These are phyloP conservation scores for Sepiola atlantica DNA, from an alignment of 2,888 invertebrate species.

Conservation along the genomic window DNA sequence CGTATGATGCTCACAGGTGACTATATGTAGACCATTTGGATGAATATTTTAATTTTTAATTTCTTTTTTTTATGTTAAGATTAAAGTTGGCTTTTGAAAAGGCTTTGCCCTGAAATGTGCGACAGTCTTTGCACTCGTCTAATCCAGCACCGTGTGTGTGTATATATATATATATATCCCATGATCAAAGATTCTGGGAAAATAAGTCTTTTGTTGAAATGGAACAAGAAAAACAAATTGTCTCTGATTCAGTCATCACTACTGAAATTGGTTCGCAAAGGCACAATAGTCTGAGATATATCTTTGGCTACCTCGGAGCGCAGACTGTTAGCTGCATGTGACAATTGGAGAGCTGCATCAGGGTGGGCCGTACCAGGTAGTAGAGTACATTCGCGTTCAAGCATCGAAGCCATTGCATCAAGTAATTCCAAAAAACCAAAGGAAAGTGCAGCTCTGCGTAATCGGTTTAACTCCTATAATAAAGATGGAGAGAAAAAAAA, in stretches of 20 bases:
- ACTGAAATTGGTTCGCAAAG: slow-evolving; percentile 71
- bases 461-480: slow-evolving; percentile 91
- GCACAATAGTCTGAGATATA: slow-evolving; percentile 65
- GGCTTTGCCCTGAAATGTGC: too few species aligned
- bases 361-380: slow-evolving; percentile 86
- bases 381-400: slow-evolving; percentile 90
- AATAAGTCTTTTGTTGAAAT: not conserved
- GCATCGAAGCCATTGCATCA: slow-evolving; percentile 87
- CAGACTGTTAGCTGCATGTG: slow-evolving; percentile 89
- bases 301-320: slow-evolving; percentile 79
- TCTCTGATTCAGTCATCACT: slow-evolving; percentile 54
- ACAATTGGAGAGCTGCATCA: slow-evolving; percentile 90
- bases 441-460: slow-evolving; percentile 91
- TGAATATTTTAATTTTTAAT: too few species aligned
- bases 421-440: slow-evolving; percentile 92
- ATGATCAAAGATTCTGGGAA: not conserved
- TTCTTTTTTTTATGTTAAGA: too few species aligned
- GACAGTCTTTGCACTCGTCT: too few species aligned
- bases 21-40: too few species aligned
- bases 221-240: not conserved
- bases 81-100: too few species aligned
- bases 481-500: slow-evolving; percentile 51
- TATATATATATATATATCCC: not conserved
- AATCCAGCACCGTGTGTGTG: too few species aligned
- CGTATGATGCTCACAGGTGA: too few species aligned